Evolutionary conservation across 2,113 vertebrate genomes (phyloP), one percentile per base, ranked within the genome.

Genomic region (Progne subis): DNA sequence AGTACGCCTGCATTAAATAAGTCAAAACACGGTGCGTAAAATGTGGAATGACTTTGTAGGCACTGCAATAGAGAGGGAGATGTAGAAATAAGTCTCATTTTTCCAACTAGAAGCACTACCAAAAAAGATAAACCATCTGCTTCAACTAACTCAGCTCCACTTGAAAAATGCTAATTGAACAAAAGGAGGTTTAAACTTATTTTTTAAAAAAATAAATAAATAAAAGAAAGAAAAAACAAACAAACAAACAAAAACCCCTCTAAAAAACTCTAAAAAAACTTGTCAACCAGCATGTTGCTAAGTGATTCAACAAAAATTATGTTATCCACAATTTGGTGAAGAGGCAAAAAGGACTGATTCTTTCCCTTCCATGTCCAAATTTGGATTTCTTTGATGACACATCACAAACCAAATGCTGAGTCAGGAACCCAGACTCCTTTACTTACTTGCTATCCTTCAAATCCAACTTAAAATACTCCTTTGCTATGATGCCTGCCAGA

Each of bases 81-180:
- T 96, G 96, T 91, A 97, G 97, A 98, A 97, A 97, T 92, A 98
- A 98, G 95, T 97, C 97, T 98, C 94, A 97, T 97, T 97, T 98
- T 98, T 98, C 98, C 98, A 98, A 98, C 97, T 97, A 90, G 96
- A 97, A 97, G 94, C 97, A 95, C 96, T 92, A 94, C 70, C 94
- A 97, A 97, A 97, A 97, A 98, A 98, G 97, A 98, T 98, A 97
- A 98, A 97, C 98, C 98, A 98, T 98, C 98, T 98, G 98, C 95
- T 98, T 94, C 97, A 95, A 91, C 97, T 96, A 98, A 97, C 97
- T 98, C 94, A 69, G 96, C 97, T 97, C 96, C 95, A 97, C 97
- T 98, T 98, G 98, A 97, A 98, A 98, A 98, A 98, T 98, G 97
- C 96, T 98, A 98, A 98, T 98, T 96, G 95, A 96, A 96, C 75